Conservation (phyloP, 2,888 invertebrate genomes). For the Tenthredo amoena region DNA sequence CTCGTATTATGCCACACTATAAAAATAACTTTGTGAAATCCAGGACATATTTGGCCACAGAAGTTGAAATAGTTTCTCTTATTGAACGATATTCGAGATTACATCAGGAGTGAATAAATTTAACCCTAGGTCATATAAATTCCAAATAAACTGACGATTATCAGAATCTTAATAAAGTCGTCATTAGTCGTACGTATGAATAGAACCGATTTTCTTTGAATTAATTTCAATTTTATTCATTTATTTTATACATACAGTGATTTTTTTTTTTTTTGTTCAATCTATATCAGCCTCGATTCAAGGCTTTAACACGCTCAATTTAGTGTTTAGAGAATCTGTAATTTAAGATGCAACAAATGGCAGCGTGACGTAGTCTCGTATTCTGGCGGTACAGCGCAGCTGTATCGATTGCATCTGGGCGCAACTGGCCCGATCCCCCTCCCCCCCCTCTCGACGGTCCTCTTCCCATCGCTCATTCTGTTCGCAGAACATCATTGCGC, state of each 20-base stretch:
- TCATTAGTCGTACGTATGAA: neutral
- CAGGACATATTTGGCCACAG: slow-evolving; percentile 1
- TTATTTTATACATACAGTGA: neutral
- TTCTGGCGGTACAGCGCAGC: slow-evolving; percentile 62
- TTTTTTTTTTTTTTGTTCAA: neutral
- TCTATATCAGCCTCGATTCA: neutral
- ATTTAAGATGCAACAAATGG: slow-evolving; percentile 50
- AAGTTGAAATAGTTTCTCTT: neutral
- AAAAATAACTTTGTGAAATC: slow-evolving; percentile 8
- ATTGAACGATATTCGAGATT: neutral
- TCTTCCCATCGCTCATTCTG: neutral
- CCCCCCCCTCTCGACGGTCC: neutral
- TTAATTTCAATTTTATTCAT: neutral
- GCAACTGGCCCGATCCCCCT: slow-evolving; percentile 54
- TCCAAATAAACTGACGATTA: neutral
- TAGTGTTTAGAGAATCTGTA: neutral
- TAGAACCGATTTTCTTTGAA: neutral
- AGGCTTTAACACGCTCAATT: neutral
- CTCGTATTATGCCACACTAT: neutral
- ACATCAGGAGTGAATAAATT: neutral
- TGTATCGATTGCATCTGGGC: slow-evolving; percentile 70
- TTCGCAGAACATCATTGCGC: neutral
- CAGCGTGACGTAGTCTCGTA: slow-evolving; percentile 54
- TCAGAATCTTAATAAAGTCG: neutral
- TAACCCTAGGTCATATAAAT: neutral